Base-by-base conservation (phyloP, 2,797 vertebrate genomes). In the Discoglossus pictus region DNA sequence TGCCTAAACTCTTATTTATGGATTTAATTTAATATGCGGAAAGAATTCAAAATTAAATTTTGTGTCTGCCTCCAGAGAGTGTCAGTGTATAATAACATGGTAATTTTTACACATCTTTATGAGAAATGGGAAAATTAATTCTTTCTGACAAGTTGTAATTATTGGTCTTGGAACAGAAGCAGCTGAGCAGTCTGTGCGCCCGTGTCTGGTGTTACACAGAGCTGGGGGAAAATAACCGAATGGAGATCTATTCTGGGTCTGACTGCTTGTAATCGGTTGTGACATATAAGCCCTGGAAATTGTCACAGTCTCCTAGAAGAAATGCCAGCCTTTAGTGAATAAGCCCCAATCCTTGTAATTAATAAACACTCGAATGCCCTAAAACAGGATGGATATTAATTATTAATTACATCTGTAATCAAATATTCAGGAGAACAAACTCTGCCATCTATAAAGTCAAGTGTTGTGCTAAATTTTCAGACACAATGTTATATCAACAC, bases 81-180 rank as follows among this genome's bases (percentile, higher is more conserved):
- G 93, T 93, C 91, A 88, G 94, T 90, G 95, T 96, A 96, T 97
- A 98, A 99, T 98, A 97, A 98, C 96, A 98, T 97, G 95, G 93
- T 97, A 95, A 98, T 99, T 99, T 97, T 93, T 93, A 96, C 95
- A 97, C 94, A 94, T 97, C 95, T 97, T 97, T 95, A 96, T 98
- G 96, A 99, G 95, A 97, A 98, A 99, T 99, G 95, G 94, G 95
- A 96, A 97, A 98, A 98, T 99, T 97, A 97, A 99, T 99, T 97
- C 92, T 94, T 98, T 96, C 92, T 99, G 97, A 98, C 97, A 99
- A 98, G 94, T 97, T 97, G 95, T 97, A 99, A 99, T 98, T 98
- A 99, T 98, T 97, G 93, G 91, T 93, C 93, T 96, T 96, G 95
- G 95, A 98, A 95, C 93, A 91, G 93, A 94, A 87, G 91, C 95